Evolutionary conservation across 2,888 invertebrate genomes (phyloP).

Genomic region (Plagodis dolabraria): DNA sequence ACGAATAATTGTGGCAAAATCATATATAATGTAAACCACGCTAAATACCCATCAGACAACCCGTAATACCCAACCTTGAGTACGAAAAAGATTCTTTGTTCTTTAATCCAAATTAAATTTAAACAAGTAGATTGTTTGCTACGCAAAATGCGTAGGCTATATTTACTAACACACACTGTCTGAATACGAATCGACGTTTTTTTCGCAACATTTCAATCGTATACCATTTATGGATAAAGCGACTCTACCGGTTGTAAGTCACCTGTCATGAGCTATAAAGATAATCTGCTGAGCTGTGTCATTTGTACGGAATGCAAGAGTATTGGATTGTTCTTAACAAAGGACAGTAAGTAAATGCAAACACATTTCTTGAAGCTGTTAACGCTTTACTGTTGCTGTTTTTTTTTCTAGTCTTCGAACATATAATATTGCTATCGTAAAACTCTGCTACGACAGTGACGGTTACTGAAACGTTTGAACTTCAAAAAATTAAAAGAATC

Average conservation of each 20-base stretch:
- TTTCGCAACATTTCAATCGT: conserved; percentile 59
- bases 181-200: conserved; percentile 61
- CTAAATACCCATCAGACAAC: conserved; percentile 24
- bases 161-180: conserved; percentile 63
- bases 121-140: conserved; percentile 24
- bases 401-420: too few relatives aligned
- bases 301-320: conserved; percentile 53
- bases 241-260: conserved; percentile 66
- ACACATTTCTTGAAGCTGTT: background rate
- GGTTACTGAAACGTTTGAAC: too few relatives aligned
- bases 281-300: conserved; percentile 57
- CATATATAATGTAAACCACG: conserved; percentile 25
- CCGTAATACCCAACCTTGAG: conserved; percentile 38
- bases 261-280: conserved; percentile 66
- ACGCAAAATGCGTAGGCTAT: conserved; percentile 53
- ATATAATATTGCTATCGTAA: too few relatives aligned
- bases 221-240: conserved; percentile 62
- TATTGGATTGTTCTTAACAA: conserved; percentile 34
- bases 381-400: too few relatives aligned
- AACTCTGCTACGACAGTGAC: too few relatives aligned
- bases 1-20: conserved; percentile 40
- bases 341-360: conserved; percentile 29
- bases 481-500: too few relatives aligned
- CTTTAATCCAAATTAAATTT: conserved; percentile 22
- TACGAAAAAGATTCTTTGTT: conserved; percentile 38